Base-by-base conservation (phyloP, 2,797 vertebrate genomes). In the Atherinosoma microstoma region DNA sequence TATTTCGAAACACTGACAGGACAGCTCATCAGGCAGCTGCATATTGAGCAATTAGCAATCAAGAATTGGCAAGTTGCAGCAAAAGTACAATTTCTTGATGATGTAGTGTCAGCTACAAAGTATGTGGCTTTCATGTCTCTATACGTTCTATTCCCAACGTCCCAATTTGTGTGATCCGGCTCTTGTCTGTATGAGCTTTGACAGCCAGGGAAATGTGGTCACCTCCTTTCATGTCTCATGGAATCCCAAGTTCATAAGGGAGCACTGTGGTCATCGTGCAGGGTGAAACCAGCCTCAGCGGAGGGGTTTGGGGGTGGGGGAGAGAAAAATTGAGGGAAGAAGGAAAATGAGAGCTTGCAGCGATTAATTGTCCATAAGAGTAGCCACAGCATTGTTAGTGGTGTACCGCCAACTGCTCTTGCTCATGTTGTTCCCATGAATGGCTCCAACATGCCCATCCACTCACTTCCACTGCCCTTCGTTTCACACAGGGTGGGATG, bases 291-390 rank as follows among this genome's bases (percentile, higher is more conserved):
- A 27, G 79, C 79, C 83, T 86, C 83, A 69, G 85, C 74, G 71
- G 60, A 61, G 75, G 71, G 67, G 72, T 82, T 72, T 56, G 57
- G 57, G 34, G 40, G 74, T 2, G 30, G 58, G 65, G 74, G 70
- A 67, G 76, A 64, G 59, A 73, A 65, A 64, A 71, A 75, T 51
- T 42, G 64, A 70, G 78, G 30, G 68, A 77, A 67, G 70, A 78
- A 70, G 83, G 83, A 84, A 91, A 93, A 93, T 90, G 85, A 87
- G 91, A 92, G 83, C 91, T 70, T 92, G 84, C 85, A 90, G 89
- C 88, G 87, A 94, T 93, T 91, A 94, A 94, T 94, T 93, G 93
- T 90, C 91, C 91, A 91, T 93, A 89, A 89, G 90, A 88, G 84
- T 84, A 88, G 87, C 94, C 93, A 58, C 93, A 94, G 85, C 87